A percentile compares a stretch with the other conserved stretches of the same genome.
Evolutionary conservation across 2,888 invertebrate species (phyloP).

Genomic region (Brenthis hecate): DNA sequence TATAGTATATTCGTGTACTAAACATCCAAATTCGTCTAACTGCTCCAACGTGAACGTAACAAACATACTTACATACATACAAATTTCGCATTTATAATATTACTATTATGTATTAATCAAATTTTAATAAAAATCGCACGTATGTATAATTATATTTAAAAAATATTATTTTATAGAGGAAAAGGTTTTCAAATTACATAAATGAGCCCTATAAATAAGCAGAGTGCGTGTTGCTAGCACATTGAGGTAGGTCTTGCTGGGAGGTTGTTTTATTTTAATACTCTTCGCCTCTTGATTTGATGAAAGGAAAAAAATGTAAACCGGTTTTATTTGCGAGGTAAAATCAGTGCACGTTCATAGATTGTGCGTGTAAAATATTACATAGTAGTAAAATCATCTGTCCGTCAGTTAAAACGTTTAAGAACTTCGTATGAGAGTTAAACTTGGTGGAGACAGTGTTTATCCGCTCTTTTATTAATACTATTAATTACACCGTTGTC

Average conservation of each 20-base stretch:
- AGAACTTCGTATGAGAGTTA: no score
- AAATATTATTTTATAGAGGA: not conserved
- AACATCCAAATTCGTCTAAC: no score
- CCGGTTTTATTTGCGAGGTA: conserved; percentile 22
- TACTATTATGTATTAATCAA: not conserved
- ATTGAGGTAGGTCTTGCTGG: conserved; percentile 39
- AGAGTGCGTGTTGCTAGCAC: conserved; percentile 39
- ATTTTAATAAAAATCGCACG: not conserved
- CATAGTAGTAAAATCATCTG: no score
- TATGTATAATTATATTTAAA: not conserved
- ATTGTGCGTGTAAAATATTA: conserved; percentile 15
- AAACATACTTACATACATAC: no score
- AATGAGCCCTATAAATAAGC: conserved; percentile 44
- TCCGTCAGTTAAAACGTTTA: no score
- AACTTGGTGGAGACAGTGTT: no score
- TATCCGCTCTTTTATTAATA: no score
- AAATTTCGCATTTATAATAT: not conserved
- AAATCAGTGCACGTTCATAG: conserved; percentile 10
- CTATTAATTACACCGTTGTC: no score
- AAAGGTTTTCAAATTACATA: conserved; percentile 42
- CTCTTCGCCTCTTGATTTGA: conserved; percentile 30
- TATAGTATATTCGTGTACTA: no score
- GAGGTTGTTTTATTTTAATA: conserved; percentile 29
- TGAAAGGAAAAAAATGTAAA: conserved; percentile 28
- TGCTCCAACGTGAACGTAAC: no score